A percentile compares a stretch with the other conserved stretches of the same genome.
phyloP scores from a whole-genome alignment of 1,140 invertebrate genomes.

The Druon quercuslanigerum region DNA sequence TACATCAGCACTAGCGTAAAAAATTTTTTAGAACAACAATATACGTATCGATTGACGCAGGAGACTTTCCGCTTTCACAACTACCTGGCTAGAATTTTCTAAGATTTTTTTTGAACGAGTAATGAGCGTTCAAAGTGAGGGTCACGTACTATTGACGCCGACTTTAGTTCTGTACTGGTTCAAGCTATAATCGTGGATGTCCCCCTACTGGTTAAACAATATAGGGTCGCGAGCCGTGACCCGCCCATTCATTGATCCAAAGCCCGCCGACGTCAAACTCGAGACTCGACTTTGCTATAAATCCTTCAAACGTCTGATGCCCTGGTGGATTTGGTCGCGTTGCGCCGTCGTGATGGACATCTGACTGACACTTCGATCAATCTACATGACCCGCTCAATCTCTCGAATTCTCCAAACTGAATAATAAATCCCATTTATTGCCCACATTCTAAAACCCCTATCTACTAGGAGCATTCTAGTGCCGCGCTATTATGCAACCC shows the following conservation, averaged over 20 bases:
- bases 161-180: no score
- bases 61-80: no score
- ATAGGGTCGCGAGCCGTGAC: neutral
- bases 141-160: no score
- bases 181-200: no score
- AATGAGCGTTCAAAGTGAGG: no score
- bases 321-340: conserved; percentile 71
- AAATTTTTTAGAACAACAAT: no score
- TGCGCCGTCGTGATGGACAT: conserved; percentile 74
- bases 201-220: no score
- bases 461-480: conserved; percentile 40
- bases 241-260: conserved; percentile 29
- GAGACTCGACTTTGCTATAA: conserved; percentile 60
- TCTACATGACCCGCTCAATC: conserved; percentile 42
- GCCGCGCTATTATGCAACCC: conserved; percentile 61
- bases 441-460: neutral
- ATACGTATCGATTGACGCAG: no score
- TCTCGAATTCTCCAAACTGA: conserved; percentile 42
- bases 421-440: neutral
- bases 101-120: no score
- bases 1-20: no score
- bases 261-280: conserved; percentile 44
- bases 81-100: no score
- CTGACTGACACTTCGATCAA: conserved; percentile 69
- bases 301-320: conserved; percentile 73